Evolutionary conservation across 2,888 invertebrate species (phyloP).

Genomic region (Yponomeuta malinellus): DNA sequence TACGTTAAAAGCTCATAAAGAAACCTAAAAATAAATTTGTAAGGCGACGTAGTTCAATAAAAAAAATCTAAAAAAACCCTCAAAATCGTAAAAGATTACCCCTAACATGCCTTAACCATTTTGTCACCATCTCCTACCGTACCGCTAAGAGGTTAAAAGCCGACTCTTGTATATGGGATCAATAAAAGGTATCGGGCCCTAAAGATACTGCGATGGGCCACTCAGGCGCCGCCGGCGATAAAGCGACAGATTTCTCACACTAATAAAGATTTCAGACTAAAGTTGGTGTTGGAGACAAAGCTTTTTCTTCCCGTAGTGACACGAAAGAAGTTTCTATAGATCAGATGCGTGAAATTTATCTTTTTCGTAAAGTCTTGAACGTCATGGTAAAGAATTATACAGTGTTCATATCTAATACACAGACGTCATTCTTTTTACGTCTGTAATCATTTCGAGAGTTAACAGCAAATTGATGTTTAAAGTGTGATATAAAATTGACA

Average conservation of each 20-base stretch:
- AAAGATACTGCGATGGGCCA: neutral
- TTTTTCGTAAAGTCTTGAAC: too few species aligned
- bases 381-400: too few species aligned
- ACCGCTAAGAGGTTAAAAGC: slow-evolving; percentile 1
- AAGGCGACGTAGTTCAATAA: too few species aligned
- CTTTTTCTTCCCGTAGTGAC: neutral
- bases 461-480: too few species aligned
- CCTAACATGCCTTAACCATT: slow-evolving; percentile 1
- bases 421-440: too few species aligned
- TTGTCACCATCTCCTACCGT: neutral
- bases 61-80: neutral
- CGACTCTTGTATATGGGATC: slow-evolving; percentile 1
- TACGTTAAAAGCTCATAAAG: too few species aligned
- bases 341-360: too few species aligned
- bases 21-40: too few species aligned
- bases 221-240: neutral
- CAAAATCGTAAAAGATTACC: neutral
- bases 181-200: neutral
- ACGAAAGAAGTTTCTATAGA: too few species aligned
- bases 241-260: neutral
- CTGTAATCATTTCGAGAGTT: too few species aligned
- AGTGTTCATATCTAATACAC: too few species aligned
- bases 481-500: too few species aligned
- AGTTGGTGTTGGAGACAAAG: neutral
- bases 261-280: neutral